phyloP scores from a whole-genome alignment of 2,797 vertebrate genomes.

The Acridotheres tristis region DNA sequence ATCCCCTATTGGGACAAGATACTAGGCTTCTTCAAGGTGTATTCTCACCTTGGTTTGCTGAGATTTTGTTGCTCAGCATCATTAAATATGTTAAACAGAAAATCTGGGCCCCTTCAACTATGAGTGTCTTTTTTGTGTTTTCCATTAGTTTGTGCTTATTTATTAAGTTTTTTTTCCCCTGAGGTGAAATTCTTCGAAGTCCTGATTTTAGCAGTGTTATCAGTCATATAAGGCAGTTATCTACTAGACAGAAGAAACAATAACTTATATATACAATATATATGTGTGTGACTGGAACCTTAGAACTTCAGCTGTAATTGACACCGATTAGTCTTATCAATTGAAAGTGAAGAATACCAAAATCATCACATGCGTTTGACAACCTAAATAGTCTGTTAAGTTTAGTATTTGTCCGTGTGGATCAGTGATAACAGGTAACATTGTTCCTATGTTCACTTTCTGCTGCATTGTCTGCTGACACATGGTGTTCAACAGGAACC shows the following conservation, averaged over 20 bases:
- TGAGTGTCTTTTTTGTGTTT: not conserved
- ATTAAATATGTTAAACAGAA: slow-evolving; percentile 51
- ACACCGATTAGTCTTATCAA: not conserved
- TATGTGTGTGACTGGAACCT: not conserved
- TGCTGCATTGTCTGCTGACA: not conserved
- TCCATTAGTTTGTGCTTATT: not conserved
- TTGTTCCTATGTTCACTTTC: not conserved
- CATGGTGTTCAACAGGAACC: not conserved
- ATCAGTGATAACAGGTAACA: not conserved
- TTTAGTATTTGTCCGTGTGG: not conserved
- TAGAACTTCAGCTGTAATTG: not conserved
- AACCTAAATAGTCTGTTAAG: not conserved
- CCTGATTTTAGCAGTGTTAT: not conserved
- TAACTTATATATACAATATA: not conserved
- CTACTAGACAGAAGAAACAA: not conserved
- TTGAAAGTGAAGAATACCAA: not conserved
- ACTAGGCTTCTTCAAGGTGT: slow-evolving; percentile 31
- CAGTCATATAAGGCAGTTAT: not conserved
- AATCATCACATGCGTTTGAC: not conserved
- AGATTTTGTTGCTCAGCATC: slow-evolving; percentile 52
- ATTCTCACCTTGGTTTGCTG: slow-evolving; percentile 32
- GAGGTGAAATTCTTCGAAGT: slow-evolving; percentile 6
- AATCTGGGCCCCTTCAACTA: not conserved
- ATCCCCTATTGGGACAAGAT: slow-evolving; percentile 1
- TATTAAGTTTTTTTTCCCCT: not conserved